phyloP scores from a whole-genome alignment of 2,797 vertebrate species.

The Pitangus sulphuratus region DNA sequence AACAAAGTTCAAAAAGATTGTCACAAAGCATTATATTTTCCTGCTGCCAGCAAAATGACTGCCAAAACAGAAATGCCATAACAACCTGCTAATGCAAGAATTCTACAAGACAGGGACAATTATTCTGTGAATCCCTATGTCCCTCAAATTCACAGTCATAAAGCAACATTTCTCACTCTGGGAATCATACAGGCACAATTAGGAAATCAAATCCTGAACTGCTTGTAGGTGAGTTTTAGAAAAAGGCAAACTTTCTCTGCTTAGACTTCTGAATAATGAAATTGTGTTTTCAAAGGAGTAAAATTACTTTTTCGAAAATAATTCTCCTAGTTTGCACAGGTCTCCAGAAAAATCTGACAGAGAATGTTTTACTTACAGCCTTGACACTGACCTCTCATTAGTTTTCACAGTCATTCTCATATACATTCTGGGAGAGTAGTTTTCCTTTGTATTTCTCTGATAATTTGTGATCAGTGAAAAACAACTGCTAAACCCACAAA shows the following conservation, averaged over 20 bases:
- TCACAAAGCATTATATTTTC: neutral
- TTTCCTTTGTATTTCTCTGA: neutral
- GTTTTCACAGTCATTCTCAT: neutral
- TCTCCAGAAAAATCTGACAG: constrained; percentile 53
- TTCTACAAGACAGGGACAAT: neutral
- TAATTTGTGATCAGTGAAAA: neutral
- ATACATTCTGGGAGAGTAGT: neutral
- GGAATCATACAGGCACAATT: neutral
- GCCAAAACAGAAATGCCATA: neutral
- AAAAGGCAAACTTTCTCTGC: neutral
- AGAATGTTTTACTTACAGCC: constrained; percentile 47
- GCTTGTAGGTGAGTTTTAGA: neutral
- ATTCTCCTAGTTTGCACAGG: constrained; percentile 23
- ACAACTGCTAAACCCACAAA: constrained; percentile 57
- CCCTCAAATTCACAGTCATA: neutral
- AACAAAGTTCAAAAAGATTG: neutral
- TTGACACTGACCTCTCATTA: constrained; percentile 52
- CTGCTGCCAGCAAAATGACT: neutral
- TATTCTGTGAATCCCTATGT: neutral
- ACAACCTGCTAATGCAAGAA: neutral
- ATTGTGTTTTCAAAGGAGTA: constrained; percentile 51
- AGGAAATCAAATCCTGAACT: neutral
- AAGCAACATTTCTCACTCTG: neutral
- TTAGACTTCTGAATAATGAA: neutral
- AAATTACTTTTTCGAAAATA: constrained; percentile 51